These are phyloP conservation scores for Cygnus olor DNA, from an alignment of 2,797 vertebrate genomes.

Conservation along the genomic window DNA sequence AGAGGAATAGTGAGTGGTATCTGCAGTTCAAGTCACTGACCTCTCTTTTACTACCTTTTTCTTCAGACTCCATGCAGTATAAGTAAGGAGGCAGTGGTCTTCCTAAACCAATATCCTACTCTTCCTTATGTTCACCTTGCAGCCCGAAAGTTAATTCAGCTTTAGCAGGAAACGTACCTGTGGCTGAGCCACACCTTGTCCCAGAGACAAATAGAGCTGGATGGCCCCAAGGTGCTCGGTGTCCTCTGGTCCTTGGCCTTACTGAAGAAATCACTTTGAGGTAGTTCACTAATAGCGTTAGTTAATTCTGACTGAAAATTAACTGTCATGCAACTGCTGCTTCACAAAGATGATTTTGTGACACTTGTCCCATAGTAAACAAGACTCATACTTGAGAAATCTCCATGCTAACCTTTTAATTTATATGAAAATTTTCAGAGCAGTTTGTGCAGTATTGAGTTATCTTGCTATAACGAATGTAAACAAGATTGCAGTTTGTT, in stretches of 20 bases:
- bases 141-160: background rate
- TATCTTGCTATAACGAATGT: background rate
- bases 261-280: background rate
- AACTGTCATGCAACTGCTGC: background rate
- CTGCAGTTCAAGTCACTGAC: background rate
- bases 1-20: background rate
- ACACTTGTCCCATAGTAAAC: background rate
- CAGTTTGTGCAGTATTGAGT: background rate
- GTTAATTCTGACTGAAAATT: conserved; percentile 7
- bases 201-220: background rate
- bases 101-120: background rate
- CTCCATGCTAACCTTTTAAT: background rate
- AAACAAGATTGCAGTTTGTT: background rate
- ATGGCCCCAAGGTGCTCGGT: background rate
- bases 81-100: background rate
- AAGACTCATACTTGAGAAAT: background rate
- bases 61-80: background rate
- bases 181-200: background rate
- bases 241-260: background rate
- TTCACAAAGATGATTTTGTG: background rate
- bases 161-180: background rate
- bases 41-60: background rate
- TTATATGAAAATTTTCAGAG: background rate
- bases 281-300: background rate
- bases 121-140: background rate